phyloP scores from a whole-genome alignment of 2,113 vertebrate genomes.

The Lycaon pictus region DNA sequence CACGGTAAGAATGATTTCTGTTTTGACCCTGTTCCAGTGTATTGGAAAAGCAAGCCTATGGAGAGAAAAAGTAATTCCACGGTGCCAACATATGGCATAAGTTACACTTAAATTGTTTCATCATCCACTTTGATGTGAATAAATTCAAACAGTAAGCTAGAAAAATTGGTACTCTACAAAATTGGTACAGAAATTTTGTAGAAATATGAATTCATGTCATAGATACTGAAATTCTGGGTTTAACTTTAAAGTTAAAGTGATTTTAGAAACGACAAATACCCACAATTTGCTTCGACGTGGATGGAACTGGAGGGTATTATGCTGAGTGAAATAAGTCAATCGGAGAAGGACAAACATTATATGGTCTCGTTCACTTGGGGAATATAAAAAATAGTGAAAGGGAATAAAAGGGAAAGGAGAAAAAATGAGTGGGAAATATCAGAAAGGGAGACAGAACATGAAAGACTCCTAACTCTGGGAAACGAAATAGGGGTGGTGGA shows the following conservation, averaged over 20 bases:
- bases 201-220: background rate
- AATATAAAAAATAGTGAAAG: no score
- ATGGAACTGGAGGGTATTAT: no score
- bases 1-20: slow-evolving; percentile 42
- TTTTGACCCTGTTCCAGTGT: slow-evolving; percentile 51
- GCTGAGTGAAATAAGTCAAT: no score
- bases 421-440: no score
- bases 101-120: slow-evolving; percentile 59
- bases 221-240: slow-evolving; percentile 10
- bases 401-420: no score
- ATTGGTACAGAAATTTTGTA: background rate
- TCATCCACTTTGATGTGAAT: background rate
- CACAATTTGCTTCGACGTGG: no score
- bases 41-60: slow-evolving; percentile 45
- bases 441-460: no score
- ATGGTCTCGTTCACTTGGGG: no score
- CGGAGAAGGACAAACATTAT: no score
- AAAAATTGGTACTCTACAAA: background rate
- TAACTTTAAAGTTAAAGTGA: background rate
- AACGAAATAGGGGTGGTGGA: no score
- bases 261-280: no score
- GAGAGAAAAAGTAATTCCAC: slow-evolving; percentile 43
- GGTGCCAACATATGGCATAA: background rate
- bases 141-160: slow-evolving; percentile 22
- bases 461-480: no score